Conservation (phyloP, 2,888 invertebrate genomes). For the Norana najaformis region DNA sequence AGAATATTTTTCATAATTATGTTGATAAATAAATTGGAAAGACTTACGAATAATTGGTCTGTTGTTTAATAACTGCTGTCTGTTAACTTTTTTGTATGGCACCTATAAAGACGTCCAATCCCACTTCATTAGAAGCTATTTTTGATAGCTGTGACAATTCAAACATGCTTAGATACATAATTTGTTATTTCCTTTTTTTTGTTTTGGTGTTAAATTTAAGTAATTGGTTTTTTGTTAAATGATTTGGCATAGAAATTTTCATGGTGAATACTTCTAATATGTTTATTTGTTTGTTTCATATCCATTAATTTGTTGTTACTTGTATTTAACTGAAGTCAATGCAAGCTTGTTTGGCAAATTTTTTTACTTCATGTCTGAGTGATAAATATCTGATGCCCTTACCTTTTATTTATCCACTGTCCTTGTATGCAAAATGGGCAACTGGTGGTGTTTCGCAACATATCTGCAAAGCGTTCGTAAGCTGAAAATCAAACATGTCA, state of each 20-base stretch:
- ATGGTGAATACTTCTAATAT: conserved; percentile 1
- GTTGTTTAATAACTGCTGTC: not conserved
- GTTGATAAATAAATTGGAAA: not conserved
- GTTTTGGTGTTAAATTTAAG: not conserved
- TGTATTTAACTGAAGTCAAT: not conserved
- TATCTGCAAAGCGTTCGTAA: conserved; percentile 4
- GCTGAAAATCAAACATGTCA: conserved; percentile 2
- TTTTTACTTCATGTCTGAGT: not conserved
- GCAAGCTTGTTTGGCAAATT: not conserved
- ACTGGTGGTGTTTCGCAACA: not conserved
- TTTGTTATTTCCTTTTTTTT: not conserved
- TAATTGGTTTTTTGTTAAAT: conserved; percentile 3
- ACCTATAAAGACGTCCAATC: not conserved
- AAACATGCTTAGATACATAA: not conserved
- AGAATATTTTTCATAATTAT: not conserved
- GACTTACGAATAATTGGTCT: not conserved
- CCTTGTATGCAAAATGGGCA: not conserved
- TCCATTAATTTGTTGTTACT: conserved; percentile 2
- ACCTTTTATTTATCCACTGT: not conserved
- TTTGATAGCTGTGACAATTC: not conserved
- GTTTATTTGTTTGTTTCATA: not conserved
- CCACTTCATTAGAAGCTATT: not conserved
- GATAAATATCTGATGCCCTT: not conserved
- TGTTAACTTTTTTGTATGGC: not conserved
- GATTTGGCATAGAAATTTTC: not conserved